These are phyloP conservation scores for Willowsia nigromaculata DNA, from an alignment of 2,888 invertebrate genomes.

Conservation along the genomic window DNA sequence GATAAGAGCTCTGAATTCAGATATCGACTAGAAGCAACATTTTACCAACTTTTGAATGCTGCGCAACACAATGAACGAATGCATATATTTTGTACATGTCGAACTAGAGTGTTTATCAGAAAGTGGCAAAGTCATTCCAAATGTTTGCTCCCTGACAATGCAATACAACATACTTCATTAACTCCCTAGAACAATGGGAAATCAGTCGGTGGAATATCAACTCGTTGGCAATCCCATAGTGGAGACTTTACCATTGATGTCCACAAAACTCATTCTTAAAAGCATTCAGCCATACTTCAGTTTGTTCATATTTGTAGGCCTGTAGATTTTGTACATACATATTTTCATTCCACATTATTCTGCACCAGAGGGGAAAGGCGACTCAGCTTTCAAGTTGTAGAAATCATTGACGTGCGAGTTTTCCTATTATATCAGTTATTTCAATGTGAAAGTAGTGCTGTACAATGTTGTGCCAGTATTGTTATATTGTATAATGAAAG, in stretches of 20 bases:
- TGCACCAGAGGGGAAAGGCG: no score
- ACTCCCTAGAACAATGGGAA: slow-evolving; percentile 7
- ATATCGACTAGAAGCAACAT: not conserved
- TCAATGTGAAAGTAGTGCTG: not conserved
- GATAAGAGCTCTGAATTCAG: not conserved
- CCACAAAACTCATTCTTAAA: not conserved
- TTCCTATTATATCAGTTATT: not conserved
- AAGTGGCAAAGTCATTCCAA: not conserved
- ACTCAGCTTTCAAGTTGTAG: not conserved
- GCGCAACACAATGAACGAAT: not conserved
- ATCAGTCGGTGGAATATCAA: slow-evolving; percentile 20
- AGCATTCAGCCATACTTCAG: not conserved
- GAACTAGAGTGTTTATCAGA: not conserved
- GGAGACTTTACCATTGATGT: not conserved
- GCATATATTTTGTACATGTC: no score
- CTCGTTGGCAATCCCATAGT: not conserved
- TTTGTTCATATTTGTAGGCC: not conserved
- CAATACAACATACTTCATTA: slow-evolving; percentile 35
- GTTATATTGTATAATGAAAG: not conserved
- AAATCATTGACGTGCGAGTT: not conserved
- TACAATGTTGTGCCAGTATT: not conserved
- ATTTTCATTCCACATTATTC: no score
- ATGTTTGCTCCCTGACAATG: not conserved
- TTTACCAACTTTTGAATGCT: not conserved
- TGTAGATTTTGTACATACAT: no score